phyloP scores from a whole-genome alignment of 30 jellyfish, hydroid and myxozoan genomes.

The Aurelia coerulea region DNA sequence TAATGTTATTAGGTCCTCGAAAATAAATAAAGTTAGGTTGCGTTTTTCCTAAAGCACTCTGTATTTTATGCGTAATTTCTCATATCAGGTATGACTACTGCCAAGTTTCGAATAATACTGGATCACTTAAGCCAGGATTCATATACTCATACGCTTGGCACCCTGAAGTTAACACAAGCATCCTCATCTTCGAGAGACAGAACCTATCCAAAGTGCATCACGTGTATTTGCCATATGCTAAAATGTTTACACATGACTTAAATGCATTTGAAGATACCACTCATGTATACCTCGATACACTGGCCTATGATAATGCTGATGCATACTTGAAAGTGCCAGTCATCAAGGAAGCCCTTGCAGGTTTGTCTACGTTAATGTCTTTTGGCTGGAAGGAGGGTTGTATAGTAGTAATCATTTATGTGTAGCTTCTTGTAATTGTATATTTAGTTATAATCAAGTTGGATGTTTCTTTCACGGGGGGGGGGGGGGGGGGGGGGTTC shows the following conservation, averaged over 20 bases:
- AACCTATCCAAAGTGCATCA: conserved; percentile 55
- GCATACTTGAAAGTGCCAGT: conserved; percentile 32
- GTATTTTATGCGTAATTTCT: too few relatives aligned
- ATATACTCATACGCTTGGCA: conserved; percentile 48
- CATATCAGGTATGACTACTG: conserved; percentile 37
- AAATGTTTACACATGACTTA: conserved; percentile 54
- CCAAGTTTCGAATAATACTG: conserved; percentile 6
- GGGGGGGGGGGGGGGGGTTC: too few relatives aligned
- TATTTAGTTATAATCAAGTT: too few relatives aligned
- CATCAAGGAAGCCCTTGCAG: conserved; percentile 16
- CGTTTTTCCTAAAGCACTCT: too few relatives aligned
- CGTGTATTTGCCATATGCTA: conserved; percentile 61
- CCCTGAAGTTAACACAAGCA: conserved; percentile 65
- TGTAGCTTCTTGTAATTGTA: too few relatives aligned
- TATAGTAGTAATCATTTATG: too few relatives aligned
- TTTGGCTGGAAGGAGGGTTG: too few relatives aligned
- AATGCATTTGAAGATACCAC: conserved; percentile 60
- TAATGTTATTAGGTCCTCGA: too few relatives aligned
- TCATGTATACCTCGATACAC: conserved; percentile 57
- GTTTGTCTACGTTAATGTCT: not conserved
- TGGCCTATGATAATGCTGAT: conserved; percentile 58
- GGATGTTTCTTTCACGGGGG: too few relatives aligned
- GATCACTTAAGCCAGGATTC: conserved; percentile 45
- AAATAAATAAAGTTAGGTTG: too few relatives aligned
- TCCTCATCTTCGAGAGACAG: conserved; percentile 45